Percentiles rank a stretch among this genome's conserved stretches.
phyloP scores from a whole-genome alignment of 2,888 invertebrate species.

The Orthosia cruda region DNA sequence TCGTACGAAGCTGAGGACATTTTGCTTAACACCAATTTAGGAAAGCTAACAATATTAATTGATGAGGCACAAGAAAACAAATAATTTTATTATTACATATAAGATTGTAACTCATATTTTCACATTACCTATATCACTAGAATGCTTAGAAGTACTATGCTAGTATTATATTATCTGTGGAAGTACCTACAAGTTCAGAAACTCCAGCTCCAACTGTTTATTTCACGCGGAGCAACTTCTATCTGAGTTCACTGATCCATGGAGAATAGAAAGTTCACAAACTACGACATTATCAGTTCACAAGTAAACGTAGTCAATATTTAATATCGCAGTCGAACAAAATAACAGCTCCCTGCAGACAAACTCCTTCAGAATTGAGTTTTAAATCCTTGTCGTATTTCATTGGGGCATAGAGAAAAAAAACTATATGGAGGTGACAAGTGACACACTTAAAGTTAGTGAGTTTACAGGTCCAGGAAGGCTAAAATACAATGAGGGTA shows the following conservation, averaged over 20 bases:
- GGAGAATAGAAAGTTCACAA: constrained; percentile 47
- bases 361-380: constrained; percentile 59
- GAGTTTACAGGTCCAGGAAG: no score
- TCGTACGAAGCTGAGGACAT: no score
- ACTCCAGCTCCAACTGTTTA: background rate
- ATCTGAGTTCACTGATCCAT: background rate
- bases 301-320: constrained; percentile 44
- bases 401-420: constrained; percentile 31
- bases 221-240: constrained; percentile 1
- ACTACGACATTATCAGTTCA: constrained; percentile 32
- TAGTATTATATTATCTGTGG: background rate
- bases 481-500: no score
- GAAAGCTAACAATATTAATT: no score
- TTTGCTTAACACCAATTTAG: background rate
- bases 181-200: background rate
- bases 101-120: no score
- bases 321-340: constrained; percentile 35
- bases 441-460: background rate
- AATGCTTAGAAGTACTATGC: background rate
- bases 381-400: constrained; percentile 53
- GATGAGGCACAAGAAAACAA: no score
- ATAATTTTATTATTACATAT: no score
- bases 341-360: constrained; percentile 45
- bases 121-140: background rate
- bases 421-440: background rate